A percentile compares a stretch with the other conserved stretches of the same genome.
These are phyloP conservation scores for Pseudotriccus pelzelni DNA, from an alignment of 2,797 vertebrate species.

Conservation along the genomic window DNA sequence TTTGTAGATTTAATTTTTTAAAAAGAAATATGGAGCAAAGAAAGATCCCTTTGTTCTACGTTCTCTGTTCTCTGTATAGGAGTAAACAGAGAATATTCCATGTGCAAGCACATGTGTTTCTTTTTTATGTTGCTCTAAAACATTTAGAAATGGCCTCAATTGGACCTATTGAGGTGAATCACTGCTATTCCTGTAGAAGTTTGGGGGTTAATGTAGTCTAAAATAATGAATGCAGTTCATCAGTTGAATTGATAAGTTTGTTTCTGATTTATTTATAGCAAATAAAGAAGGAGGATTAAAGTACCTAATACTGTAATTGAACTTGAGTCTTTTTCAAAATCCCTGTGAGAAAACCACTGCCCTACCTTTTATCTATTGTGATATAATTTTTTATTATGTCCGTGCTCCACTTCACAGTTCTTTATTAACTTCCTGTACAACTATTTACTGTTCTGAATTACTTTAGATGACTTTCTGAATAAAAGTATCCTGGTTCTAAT, in stretches of 20 bases:
- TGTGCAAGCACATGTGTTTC: not conserved
- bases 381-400: constrained; percentile 29
- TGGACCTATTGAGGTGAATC: not conserved
- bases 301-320: not conserved
- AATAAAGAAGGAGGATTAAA: not conserved
- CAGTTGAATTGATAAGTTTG: not conserved
- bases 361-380: not conserved
- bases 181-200: not conserved
- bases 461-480: not conserved
- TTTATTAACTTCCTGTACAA: constrained; percentile 31
- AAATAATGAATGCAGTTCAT: not conserved
- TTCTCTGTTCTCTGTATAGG: not conserved
- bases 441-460: constrained; percentile 31
- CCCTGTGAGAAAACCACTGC: not conserved
- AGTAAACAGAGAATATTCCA: not conserved
- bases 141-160: not conserved
- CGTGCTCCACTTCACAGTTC: not conserved
- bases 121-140: not conserved
- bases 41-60: not conserved
- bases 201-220: not conserved
- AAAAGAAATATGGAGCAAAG: not conserved
- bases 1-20: not conserved
- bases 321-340: constrained; percentile 14
- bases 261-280: constrained; percentile 1
- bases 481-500: not conserved